Evolutionary conservation across 2,113 vertebrate species (phyloP).

Genomic region (Chiloscyllium plagiosum): DNA sequence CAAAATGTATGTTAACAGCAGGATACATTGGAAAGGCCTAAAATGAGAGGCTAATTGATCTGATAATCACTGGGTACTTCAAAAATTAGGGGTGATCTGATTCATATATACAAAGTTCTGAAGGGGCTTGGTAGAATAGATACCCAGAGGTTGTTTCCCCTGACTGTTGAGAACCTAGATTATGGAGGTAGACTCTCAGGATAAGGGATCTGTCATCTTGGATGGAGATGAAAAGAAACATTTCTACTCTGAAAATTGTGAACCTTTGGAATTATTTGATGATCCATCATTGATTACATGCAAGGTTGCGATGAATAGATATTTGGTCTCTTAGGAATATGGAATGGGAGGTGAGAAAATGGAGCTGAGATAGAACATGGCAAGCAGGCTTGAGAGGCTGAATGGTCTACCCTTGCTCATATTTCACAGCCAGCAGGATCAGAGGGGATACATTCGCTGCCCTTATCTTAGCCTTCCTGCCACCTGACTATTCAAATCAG

Average conservation of each 20-base stretch:
- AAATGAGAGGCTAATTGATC: not conserved
- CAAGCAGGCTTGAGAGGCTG: not conserved
- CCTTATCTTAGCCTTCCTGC: not conserved
- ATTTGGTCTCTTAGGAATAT: not conserved
- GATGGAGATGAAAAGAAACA: not conserved
- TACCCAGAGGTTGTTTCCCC: not conserved
- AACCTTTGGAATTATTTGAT: not conserved
- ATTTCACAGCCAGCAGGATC: not conserved
- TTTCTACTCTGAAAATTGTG: not conserved
- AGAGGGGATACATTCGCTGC: not conserved
- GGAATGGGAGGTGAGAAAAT: not conserved
- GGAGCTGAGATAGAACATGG: not conserved
- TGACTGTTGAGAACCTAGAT: not conserved
- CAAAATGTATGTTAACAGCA: not conserved
- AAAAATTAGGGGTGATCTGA: not conserved
- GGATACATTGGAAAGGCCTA: not conserved
- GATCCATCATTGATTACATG: not conserved
- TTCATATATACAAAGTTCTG: not conserved
- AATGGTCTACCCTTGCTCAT: not conserved
- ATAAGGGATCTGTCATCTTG: not conserved
- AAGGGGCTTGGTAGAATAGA: not conserved
- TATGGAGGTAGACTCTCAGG: not conserved
- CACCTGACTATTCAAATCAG: not conserved
- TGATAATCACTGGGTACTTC: not conserved
- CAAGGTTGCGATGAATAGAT: not conserved